Base-by-base conservation (phyloP, 2,797 vertebrate species). In the Macrochelys suwanniensis region DNA sequence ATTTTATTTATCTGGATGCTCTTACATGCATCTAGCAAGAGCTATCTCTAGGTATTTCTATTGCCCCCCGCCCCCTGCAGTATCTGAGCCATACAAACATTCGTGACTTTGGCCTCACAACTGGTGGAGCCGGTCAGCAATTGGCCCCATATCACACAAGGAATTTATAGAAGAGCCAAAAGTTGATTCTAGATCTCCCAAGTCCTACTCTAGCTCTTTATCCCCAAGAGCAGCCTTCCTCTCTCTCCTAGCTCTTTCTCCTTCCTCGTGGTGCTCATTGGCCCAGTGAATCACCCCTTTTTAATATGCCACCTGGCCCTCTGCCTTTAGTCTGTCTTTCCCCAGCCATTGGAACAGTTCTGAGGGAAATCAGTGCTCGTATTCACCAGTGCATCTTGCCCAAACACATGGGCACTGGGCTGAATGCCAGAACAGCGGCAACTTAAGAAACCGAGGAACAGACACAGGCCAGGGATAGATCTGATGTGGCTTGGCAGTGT, bases 31-130 rank as follows among this genome's bases (percentile, higher is more conserved):
- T 19, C 0, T 1, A 13, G 6, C 2, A 21, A 42, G 28, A 42
- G 47, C 45, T 6, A 1, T 7, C 37, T 15, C 71, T 78, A 6
- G 0, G 26, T 28, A 3, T 42, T 78, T 16, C 21, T n/a, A 0
- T 21, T 3, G 17, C 51, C 79, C 28, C 28, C 78, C 79, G 79
- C 9, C 7, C 6, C 0, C 28, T 74, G 61, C 81, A 17, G 21
- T 47, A 9, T 56, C 4, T 15, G 1, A 31, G 28, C 47, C 50
- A 42, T 11, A 71, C n/a, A 37, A 42, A 37, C 19, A 11, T 71
- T 71, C 11, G 19, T 79, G 82, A 84, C 59, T 0, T 19, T 8
- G 89, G 71, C 53, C 79, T 89, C 89, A 53, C 49, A 21, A 23
- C 51, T n/a, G 12, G 19, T n/a, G 12, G 19, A 50, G 50, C 31